These are phyloP conservation scores for Champsocephalus gunnari DNA, from an alignment of 2,797 vertebrate species.

Conservation along the genomic window DNA sequence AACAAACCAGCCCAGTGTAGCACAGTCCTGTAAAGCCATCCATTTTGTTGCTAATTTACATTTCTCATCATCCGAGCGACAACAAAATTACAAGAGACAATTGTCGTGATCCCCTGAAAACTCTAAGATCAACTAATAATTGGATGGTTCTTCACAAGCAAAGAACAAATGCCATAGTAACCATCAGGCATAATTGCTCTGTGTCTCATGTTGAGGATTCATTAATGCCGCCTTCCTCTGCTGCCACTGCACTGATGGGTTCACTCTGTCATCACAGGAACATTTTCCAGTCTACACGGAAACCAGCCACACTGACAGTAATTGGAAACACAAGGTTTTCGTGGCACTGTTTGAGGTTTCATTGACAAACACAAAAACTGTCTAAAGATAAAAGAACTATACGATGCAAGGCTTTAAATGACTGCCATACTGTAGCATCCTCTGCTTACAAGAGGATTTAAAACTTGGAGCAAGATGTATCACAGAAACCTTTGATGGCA, in stretches of 20 bases:
- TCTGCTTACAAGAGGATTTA: slow-evolving; percentile 11
- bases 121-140: slow-evolving; percentile 75
- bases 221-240: slow-evolving; percentile 58
- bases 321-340: slow-evolving; percentile 43
- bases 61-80: slow-evolving; percentile 61
- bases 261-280: slow-evolving; percentile 57
- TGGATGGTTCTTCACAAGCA: slow-evolving; percentile 69
- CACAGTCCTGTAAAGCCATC: slow-evolving; percentile 50
- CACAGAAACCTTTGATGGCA: slow-evolving; percentile 32
- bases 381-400: slow-evolving; percentile 6
- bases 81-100: slow-evolving; percentile 79
- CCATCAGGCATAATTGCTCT: slow-evolving; percentile 72
- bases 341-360: slow-evolving; percentile 30
- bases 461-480: slow-evolving; percentile 37
- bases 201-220: slow-evolving; percentile 67
- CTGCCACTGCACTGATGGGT: slow-evolving; percentile 55
- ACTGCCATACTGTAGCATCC: slow-evolving; percentile 12
- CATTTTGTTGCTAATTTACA: slow-evolving; percentile 73
- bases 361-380: slow-evolving; percentile 33
- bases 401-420: not conserved
- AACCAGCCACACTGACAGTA: slow-evolving; percentile 35
- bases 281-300: slow-evolving; percentile 44
- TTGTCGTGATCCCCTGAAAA: slow-evolving; percentile 72
- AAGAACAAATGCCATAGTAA: slow-evolving; percentile 70
- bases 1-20: slow-evolving; percentile 52